phyloP scores from a whole-genome alignment of 2,113 vertebrate genomes.

The Stomatorhinus ivindoensis region DNA sequence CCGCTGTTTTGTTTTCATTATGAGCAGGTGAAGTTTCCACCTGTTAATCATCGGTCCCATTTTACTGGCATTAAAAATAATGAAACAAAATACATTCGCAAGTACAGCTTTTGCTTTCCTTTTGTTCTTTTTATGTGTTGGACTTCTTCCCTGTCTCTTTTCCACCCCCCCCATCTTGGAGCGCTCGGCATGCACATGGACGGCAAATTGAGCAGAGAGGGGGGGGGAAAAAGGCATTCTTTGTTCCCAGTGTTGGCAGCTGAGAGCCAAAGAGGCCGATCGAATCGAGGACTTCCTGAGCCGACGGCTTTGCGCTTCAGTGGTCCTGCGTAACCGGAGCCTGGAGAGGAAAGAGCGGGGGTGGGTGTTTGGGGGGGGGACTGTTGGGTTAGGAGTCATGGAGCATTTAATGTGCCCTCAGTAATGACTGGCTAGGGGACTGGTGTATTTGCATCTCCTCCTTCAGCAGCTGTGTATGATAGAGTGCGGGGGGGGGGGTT shows the following conservation, averaged over 20 bases:
- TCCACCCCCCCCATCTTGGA: not conserved
- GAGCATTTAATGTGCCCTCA: not conserved
- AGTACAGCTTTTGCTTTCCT: not conserved
- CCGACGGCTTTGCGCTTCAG: not conserved
- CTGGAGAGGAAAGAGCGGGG: not conserved
- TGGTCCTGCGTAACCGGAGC: slow-evolving; percentile 1
- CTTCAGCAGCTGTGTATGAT: not conserved
- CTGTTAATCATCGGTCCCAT: not conserved
- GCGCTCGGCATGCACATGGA: not conserved
- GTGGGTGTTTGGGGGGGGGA: not conserved
- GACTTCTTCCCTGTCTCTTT: not conserved
- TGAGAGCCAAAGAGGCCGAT: not conserved
- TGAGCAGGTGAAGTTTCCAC: not conserved
- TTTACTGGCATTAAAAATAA: not conserved
- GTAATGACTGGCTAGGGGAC: not conserved
- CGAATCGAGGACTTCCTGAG: slow-evolving; percentile 3
- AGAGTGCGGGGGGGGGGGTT: not conserved
- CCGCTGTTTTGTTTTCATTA: not conserved
- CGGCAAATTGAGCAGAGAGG: not conserved
- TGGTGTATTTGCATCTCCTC: not conserved
- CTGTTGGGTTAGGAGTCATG: not conserved
- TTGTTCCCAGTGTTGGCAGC: not conserved
- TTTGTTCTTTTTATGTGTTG: not conserved
- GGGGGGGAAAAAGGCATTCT: not conserved
- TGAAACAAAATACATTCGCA: not conserved